Base-by-base conservation (phyloP, 2,888 invertebrate species). In the Tribolium freemani region DNA sequence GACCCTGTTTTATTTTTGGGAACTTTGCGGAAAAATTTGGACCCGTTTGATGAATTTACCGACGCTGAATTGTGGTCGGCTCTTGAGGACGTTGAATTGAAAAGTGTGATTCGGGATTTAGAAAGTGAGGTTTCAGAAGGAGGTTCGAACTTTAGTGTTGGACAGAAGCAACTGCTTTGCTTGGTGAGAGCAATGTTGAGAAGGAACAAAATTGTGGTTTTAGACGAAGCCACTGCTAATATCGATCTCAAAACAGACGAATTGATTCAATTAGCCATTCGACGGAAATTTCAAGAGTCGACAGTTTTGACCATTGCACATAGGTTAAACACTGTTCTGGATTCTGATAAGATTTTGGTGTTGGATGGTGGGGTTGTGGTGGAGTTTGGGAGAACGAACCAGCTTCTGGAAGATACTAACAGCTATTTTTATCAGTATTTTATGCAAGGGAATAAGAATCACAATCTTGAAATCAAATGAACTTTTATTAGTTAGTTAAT, bases 241-340 rank as follows among this genome's bases (percentile, higher is more conserved):
- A 93, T 93, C 0, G 93, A 94, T 84, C 91, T 91, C 0, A 90
- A 90, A 66, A 94, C 94, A 46, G 93, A 94, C 80, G 90, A 89
- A 0, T 83, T 94, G 10, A 94, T 94, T 75, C 94, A 94, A 81
- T 88, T 88, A 20, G 92, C 93, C 0, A 94, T 94, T 73, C 87
- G 93, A 72, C 88, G 87, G 57, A 93, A 93, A 83, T 94, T 94
- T 82, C 88, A 88, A 0, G 87, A 90, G 13, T 94, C 93, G 83
- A 94, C 94, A 0, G 93, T 94, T 20, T 88, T 94, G 30, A 94
- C 94, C 0, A 93, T 94, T 48, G 94, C 94, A 31, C 94, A 94
- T 85, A 88, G 94, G 21, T 88, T 95, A 2, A 91, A 94, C 80
- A 94, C 94, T 0, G 92, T 94, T 63, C 94, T 94, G 92, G 94